These are phyloP conservation scores for Probosciger aterrimus DNA, from an alignment of 2,113 vertebrate species.

Conservation along the genomic window DNA sequence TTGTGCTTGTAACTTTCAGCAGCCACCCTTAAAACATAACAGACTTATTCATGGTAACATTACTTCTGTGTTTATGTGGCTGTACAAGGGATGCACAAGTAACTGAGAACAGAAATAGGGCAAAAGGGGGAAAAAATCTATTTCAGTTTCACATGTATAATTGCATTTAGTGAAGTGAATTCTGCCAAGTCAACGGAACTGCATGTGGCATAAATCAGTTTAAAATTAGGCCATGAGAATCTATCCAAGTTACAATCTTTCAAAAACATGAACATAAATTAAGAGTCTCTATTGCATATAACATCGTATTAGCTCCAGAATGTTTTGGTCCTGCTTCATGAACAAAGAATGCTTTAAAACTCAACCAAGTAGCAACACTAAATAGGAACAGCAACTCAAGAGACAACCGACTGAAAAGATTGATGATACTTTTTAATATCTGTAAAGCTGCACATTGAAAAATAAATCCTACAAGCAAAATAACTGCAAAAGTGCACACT, in stretches of 20 bases:
- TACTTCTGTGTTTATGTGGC: neutral
- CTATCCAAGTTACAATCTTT: neutral
- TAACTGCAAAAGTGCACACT: neutral
- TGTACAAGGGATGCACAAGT: neutral
- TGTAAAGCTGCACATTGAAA: neutral
- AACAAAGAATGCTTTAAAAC: conserved; percentile 40
- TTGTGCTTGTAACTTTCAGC: neutral
- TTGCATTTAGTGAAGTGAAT: neutral
- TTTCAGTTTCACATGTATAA: neutral
- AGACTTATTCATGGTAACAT: neutral
- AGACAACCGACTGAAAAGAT: neutral
- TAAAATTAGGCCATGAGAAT: conserved; percentile 4
- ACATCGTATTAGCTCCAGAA: neutral
- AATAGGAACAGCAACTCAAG: neutral
- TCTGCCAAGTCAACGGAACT: conserved; percentile 7
- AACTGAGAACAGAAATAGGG: neutral
- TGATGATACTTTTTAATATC: conserved; percentile 19
- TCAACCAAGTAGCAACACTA: neutral
- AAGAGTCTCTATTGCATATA: neutral
- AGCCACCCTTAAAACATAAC: neutral
- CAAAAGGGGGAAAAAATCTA: neutral
- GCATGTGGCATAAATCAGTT: neutral
- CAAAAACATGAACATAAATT: neutral
- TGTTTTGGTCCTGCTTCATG: neutral
- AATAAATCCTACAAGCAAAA: conserved; percentile 4